A percentile compares a stretch with the other conserved stretches of the same genome.
These are phyloP conservation scores for Rhinogobius similis DNA, from an alignment of 2,113 vertebrate genomes.

Conservation along the genomic window DNA sequence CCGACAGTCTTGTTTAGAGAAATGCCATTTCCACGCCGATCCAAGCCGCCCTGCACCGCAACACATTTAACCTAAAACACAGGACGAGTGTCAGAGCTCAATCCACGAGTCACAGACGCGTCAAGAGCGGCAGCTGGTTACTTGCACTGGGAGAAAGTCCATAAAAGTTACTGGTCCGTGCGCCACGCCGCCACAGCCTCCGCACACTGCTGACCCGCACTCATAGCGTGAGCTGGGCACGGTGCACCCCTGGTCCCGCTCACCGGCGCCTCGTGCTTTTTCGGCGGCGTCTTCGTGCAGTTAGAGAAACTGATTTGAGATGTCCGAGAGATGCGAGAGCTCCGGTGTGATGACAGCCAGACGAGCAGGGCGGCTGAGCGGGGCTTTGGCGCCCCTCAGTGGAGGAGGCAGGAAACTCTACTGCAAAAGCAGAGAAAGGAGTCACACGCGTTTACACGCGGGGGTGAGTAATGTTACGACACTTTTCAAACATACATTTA, in stretches of 20 bases:
- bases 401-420: constrained; percentile 25
- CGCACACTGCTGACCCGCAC: constrained; percentile 18
- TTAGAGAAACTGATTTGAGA: constrained; percentile 54
- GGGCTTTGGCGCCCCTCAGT: constrained; percentile 61
- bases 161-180: constrained; percentile 74
- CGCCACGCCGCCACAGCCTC: constrained; percentile 41
- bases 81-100: constrained; percentile 32
- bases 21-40: constrained; percentile 64
- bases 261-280: constrained; percentile 19
- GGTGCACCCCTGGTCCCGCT: background rate
- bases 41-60: constrained; percentile 44
- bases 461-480: background rate
- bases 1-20: constrained; percentile 51
- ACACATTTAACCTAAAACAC: constrained; percentile 55
- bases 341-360: constrained; percentile 9
- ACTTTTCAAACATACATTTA: background rate
- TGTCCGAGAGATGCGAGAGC: constrained; percentile 39
- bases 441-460: background rate
- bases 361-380: constrained; percentile 1
- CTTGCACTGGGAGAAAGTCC: constrained; percentile 61
- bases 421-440: background rate
- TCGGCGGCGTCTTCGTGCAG: constrained; percentile 45
- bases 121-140: constrained; percentile 28
- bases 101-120: constrained; percentile 52
- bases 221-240: constrained; percentile 40